These are phyloP conservation scores for Protaetia brevitarsis DNA, from an alignment of 1,140 invertebrate species.

Conservation along the genomic window DNA sequence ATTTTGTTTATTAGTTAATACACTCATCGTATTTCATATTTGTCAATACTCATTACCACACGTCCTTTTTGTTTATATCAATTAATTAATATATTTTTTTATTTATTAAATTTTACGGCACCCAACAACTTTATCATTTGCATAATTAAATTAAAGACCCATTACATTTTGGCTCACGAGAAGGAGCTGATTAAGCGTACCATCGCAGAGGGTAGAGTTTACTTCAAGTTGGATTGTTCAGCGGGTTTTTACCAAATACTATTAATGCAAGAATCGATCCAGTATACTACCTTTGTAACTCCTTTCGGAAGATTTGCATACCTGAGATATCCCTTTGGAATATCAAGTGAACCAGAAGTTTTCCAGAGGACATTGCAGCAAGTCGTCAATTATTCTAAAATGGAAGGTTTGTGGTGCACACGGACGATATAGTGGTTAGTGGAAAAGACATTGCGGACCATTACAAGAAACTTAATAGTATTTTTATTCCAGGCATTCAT, in stretches of 20 bases:
- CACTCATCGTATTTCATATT: no score
- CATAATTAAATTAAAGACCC: no score
- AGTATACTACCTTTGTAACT: constrained; percentile 45
- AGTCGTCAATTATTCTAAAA: background rate
- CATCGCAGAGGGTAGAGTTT: constrained; percentile 35
- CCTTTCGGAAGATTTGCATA: constrained; percentile 45
- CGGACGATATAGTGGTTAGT: background rate
- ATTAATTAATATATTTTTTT: no score
- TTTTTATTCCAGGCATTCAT: no score
- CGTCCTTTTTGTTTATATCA: no score
- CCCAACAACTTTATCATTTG: no score
- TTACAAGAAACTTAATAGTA: background rate
- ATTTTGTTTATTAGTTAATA: no score
- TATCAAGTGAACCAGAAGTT: constrained; percentile 37
- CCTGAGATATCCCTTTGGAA: constrained; percentile 45
- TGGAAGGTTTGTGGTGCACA: background rate
- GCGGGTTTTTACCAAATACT: constrained; percentile 45
- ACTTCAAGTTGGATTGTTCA: constrained; percentile 42
- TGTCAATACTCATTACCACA: no score
- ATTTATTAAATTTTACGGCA: no score
- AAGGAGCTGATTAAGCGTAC: no score
- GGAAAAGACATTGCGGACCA: background rate
- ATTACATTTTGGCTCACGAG: no score
- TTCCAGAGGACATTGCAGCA: constrained; percentile 23
- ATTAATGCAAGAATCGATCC: constrained; percentile 38